Evolutionary conservation across 2,797 vertebrate genomes (phyloP).

Genomic region (Sebastolobus altivelis): DNA sequence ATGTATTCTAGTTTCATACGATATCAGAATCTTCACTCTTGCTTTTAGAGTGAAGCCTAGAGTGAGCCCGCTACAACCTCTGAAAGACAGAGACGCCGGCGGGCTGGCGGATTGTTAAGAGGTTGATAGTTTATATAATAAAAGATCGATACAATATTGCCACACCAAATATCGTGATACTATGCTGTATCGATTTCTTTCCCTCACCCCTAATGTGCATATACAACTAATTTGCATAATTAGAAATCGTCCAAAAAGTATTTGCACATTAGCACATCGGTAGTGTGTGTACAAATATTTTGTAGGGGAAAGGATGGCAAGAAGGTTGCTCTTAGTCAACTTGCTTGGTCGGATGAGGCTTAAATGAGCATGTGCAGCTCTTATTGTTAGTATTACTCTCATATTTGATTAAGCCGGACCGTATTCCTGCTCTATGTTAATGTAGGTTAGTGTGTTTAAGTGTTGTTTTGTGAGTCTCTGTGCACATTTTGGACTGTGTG

Average conservation of each 20-base stretch:
- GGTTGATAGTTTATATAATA: too few relatives aligned
- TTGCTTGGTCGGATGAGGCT: neutral
- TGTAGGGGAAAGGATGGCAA: neutral
- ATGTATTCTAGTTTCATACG: too few relatives aligned
- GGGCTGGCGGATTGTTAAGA: too few relatives aligned
- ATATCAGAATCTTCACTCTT: too few relatives aligned
- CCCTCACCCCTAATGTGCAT: too few relatives aligned
- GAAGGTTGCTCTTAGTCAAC: neutral
- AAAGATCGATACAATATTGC: too few relatives aligned
- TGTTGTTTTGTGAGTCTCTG: constrained; percentile 16
- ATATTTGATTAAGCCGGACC: neutral
- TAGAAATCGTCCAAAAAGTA: neutral
- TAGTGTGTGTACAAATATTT: neutral
- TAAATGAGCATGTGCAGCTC: neutral
- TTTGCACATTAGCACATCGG: neutral
- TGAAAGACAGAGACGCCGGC: too few relatives aligned
- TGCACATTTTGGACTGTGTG: constrained; percentile 24
- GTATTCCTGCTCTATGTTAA: neutral
- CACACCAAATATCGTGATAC: too few relatives aligned
- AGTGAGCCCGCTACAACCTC: too few relatives aligned
- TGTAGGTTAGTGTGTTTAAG: constrained; percentile 5
- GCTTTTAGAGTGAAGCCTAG: too few relatives aligned
- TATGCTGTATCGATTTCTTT: too few relatives aligned
- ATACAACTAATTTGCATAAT: neutral
- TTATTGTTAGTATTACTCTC: neutral